Evolutionary conservation across 2,888 invertebrate genomes (phyloP).

Genomic region (Rhagophthalmus giganteus): DNA sequence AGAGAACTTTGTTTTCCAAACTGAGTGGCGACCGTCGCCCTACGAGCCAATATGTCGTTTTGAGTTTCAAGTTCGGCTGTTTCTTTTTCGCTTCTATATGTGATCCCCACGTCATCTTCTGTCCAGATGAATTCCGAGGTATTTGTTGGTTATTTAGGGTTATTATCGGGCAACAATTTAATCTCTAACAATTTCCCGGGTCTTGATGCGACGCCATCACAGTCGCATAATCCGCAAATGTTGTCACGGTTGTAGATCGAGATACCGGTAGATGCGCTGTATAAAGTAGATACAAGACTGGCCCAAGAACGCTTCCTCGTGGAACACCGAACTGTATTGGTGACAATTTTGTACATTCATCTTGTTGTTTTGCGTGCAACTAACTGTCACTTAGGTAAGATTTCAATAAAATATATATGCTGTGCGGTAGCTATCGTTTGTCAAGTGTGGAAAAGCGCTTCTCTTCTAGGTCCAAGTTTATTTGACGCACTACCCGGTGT

Average conservation of each 20-base stretch:
- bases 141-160: too few species aligned
- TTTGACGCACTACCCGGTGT: slow-evolving; percentile 11
- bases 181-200: too few species aligned
- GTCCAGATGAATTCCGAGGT: too few species aligned
- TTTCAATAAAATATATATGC: neutral
- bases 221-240: neutral
- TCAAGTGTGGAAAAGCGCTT: slow-evolving; percentile 1
- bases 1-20: slow-evolving; percentile 5
- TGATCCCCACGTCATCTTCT: too few species aligned
- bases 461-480: slow-evolving; percentile 4
- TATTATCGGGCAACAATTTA: too few species aligned
- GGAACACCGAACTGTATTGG: slow-evolving; percentile 2
- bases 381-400: slow-evolving; percentile 1
- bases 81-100: neutral
- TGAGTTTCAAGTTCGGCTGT: slow-evolving; percentile 9
- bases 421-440: slow-evolving; percentile 2
- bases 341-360: slow-evolving; percentile 5
- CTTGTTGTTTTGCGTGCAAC: neutral
- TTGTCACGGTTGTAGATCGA: neutral
- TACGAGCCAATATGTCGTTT: slow-evolving; percentile 15
- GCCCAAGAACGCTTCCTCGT: slow-evolving; percentile 16
- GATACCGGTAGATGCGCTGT: slow-evolving; percentile 3
- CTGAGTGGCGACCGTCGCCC: slow-evolving; percentile 2
- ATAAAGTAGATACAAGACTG: slow-evolving; percentile 27
- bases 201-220: neutral